These are phyloP conservation scores for Argyra leucocephala DNA, from an alignment of 2,888 invertebrate genomes.

Conservation along the genomic window DNA sequence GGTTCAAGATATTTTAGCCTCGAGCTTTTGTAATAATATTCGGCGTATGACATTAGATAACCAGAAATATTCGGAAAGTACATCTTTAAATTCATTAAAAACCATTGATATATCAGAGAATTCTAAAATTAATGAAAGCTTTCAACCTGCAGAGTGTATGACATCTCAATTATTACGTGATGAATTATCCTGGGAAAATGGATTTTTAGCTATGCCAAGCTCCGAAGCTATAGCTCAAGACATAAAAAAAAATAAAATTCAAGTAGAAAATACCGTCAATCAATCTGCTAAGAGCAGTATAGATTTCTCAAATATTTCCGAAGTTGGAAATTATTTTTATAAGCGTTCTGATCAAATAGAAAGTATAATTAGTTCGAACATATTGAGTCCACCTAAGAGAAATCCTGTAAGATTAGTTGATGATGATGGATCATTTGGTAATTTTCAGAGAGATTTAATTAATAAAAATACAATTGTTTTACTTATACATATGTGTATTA, in stretches of 20 bases:
- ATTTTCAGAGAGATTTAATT: background rate
- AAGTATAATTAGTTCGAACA: conserved; percentile 30
- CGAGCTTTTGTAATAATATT: conserved; percentile 36
- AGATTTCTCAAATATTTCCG: conserved; percentile 35
- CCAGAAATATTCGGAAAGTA: background rate
- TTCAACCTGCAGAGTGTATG: conserved; percentile 39
- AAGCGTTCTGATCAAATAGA: conserved; percentile 36
- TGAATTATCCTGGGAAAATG: conserved; percentile 39
- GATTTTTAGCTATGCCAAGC: conserved; percentile 38
- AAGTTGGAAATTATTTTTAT: conserved; percentile 36
- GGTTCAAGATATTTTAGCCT: conserved; percentile 38
- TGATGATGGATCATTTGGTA: background rate
- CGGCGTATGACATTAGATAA: conserved; percentile 21
- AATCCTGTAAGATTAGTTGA: conserved; percentile 21
- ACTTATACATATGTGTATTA: background rate
- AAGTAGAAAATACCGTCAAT: background rate
- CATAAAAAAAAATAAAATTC: background rate
- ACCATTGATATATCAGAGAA: conserved; percentile 37
- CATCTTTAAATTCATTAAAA: conserved; percentile 27
- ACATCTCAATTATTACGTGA: conserved; percentile 34
- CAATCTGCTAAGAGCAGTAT: conserved; percentile 14
- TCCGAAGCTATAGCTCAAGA: conserved; percentile 31
- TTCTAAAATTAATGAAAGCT: conserved; percentile 26
- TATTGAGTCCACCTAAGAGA: conserved; percentile 27
- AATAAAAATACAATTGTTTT: background rate